Evolutionary conservation across 2,113 vertebrate species (phyloP), one percentile per base, ranked within the genome.

Genomic region (Dicrurus megarhynchus): DNA sequence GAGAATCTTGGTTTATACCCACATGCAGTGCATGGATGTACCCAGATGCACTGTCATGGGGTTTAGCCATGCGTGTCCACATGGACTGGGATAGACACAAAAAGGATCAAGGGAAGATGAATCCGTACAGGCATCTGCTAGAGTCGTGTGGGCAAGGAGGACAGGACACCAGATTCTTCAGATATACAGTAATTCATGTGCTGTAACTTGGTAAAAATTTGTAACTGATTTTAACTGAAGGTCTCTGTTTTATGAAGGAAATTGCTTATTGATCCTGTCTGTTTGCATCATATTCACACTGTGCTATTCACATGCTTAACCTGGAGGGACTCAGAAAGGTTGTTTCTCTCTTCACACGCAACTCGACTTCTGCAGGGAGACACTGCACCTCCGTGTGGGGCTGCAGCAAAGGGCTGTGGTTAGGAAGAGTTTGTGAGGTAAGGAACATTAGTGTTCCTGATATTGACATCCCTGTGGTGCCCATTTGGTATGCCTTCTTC

Each of bases 251-350:
- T 91, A 63, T 64, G 46, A 95, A 86, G 55, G 50, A 95, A 96
- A 93, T 63, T 79, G 71, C 55, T 69, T 93, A 95, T 90, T 88
- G 92, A 93, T 93, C 67, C 87, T 85, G 65, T 86, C 96, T 84
- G 26, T 71, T 49, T 71, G 42, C 75, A 88, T 90, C 85, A 65
- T 56, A 82, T 70, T 82, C 77, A 90, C 53, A 53, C 53, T 27
- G 20, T 44, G 61, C 57, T 46, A 60, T 50, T 79, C 56, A 39
- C 4, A 7, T 73, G 41, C 49, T 76, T 90, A 83, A 90, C 59
- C 78, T 90, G 70, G 78, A 80, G 63, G 37, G 12, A 57, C 41
- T 46, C 68, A 52, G 82, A 94, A 91, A 75, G 9, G 9, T 39
- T 88, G 4, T 52, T 96, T 74, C 68, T 70, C 42, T 88, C 42